Evolutionary conservation across 2,797 vertebrate genomes (phyloP).

Genomic region (Buceros bicornis): DNA sequence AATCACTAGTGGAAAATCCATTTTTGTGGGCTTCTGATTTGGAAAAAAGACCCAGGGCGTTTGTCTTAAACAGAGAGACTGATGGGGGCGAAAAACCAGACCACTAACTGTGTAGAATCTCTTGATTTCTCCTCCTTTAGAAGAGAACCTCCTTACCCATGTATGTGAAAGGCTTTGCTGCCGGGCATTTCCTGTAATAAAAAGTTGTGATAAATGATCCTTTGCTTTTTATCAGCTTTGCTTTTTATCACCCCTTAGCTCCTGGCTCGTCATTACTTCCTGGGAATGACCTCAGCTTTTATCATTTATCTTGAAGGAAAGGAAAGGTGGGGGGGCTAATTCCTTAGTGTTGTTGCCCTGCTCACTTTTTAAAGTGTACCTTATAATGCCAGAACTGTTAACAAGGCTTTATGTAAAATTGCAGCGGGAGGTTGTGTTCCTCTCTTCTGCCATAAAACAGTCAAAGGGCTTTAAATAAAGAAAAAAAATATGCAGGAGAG

Average conservation of each 20-base stretch:
- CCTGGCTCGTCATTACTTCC: neutral
- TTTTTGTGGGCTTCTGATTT: neutral
- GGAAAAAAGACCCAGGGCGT: neutral
- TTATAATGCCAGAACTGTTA: neutral
- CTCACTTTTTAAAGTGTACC: neutral
- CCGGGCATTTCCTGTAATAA: slow-evolving; percentile 7
- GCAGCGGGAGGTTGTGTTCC: neutral
- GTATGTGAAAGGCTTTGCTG: neutral
- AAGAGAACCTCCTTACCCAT: neutral
- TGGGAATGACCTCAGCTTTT: slow-evolving; percentile 3
- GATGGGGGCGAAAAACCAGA: neutral
- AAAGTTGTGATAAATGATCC: neutral
- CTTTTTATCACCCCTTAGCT: neutral
- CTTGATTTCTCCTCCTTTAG: neutral
- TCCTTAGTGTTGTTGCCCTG: neutral
- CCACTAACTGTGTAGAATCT: neutral
- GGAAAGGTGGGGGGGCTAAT: neutral
- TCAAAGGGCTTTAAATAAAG: neutral
- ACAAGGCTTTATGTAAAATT: neutral
- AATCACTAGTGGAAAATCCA: neutral
- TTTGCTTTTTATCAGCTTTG: neutral
- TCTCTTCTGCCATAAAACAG: neutral
- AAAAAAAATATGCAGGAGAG: neutral
- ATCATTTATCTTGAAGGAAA: neutral
- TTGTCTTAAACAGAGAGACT: neutral